phyloP scores from a whole-genome alignment of 2,113 vertebrate genomes.

The Ictalurus furcatus region DNA sequence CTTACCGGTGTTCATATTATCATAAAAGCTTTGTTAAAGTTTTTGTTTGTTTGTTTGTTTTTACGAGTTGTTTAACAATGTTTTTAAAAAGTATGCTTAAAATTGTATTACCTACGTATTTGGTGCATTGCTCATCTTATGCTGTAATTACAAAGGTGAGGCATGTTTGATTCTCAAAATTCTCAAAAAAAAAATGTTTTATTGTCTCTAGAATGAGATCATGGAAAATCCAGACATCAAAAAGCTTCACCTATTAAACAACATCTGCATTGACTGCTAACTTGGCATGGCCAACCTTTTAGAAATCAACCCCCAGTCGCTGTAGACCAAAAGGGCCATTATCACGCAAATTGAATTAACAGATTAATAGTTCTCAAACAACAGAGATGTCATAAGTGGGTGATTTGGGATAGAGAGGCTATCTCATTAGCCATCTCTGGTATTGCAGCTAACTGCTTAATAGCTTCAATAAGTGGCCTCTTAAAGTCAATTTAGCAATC shows the following conservation, averaged over 20 bases:
- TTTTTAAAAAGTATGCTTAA: neutral
- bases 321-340: constrained; percentile 36
- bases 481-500: constrained; percentile 56
- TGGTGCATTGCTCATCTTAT: neutral
- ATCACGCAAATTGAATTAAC: constrained; percentile 45
- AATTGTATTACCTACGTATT: neutral
- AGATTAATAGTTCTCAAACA: constrained; percentile 48
- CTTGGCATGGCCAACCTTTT: constrained; percentile 60
- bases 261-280: constrained; percentile 61
- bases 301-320: constrained; percentile 49
- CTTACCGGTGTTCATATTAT: neutral
- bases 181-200: constrained; percentile 36
- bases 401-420: constrained; percentile 49
- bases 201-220: constrained; percentile 54
- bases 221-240: constrained; percentile 57
- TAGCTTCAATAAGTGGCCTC: constrained; percentile 55
- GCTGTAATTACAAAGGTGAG: constrained; percentile 24
- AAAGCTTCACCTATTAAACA: constrained; percentile 61
- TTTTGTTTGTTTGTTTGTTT: neutral
- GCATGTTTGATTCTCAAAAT: constrained; percentile 26
- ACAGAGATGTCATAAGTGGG: constrained; percentile 45
- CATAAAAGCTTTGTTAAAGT: neutral
- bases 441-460: constrained; percentile 56
- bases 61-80: neutral
- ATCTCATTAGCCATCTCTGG: constrained; percentile 55